Evolutionary conservation across 35 echinoderm and acorn worm genomes (phyloP).

Genomic region (Lytechinus variegatus): DNA sequence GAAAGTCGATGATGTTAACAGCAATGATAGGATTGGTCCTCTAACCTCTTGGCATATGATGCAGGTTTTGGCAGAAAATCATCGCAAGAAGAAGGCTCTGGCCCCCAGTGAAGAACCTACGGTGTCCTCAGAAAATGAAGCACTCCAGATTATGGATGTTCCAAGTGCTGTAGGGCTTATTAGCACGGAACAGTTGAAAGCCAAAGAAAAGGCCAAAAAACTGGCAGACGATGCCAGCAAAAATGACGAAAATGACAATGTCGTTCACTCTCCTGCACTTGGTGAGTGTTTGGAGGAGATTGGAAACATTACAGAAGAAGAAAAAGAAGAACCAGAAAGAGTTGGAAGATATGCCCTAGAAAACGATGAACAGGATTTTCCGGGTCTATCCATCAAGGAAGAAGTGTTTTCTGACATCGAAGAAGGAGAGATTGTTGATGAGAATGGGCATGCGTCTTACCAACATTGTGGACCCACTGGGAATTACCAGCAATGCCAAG

Average conservation of each 20-base stretch:
- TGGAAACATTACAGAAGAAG: not conserved
- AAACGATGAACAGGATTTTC: not conserved
- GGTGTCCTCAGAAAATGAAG: not conserved
- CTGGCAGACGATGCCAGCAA: not conserved
- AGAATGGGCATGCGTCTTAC: not conserved
- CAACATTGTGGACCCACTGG: not conserved
- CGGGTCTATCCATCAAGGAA: not conserved
- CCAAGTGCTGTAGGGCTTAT: slow-evolving; percentile 38
- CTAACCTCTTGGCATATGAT: slow-evolving; percentile 35
- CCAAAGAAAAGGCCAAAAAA: not conserved
- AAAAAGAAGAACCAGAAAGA: not conserved
- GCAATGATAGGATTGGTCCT: not conserved
- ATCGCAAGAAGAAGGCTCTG: slow-evolving; percentile 13
- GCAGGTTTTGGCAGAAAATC: not conserved
- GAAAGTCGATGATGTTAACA: not conserved
- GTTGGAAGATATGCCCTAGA: not conserved
- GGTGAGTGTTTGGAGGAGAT: not conserved
- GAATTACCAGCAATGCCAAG: not conserved
- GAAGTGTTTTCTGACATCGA: not conserved
- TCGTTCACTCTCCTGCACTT: not conserved
- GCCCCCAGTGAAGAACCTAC: not conserved
- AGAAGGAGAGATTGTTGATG: not conserved
- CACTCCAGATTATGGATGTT: not conserved
- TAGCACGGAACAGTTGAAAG: slow-evolving; percentile 35
- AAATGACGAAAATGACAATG: slow-evolving; percentile 12